Conservation (phyloP, 2,113 vertebrate genomes). For the Cephalopholis sonnerati region DNA sequence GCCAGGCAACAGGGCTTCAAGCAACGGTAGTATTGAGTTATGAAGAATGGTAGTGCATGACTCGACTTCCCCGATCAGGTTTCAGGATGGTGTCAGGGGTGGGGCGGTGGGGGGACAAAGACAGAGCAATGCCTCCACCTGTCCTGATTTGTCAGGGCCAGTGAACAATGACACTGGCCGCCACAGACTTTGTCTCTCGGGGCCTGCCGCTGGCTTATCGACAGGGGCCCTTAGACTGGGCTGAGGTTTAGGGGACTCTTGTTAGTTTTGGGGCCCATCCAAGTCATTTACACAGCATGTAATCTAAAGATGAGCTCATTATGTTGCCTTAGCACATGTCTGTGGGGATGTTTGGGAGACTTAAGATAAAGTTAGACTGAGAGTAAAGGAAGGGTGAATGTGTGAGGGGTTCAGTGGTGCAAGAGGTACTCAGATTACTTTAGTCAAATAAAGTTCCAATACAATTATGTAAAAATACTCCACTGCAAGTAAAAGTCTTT, state of each 20-base stretch:
- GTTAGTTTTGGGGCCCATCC: constrained; percentile 61
- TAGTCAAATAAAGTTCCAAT: not conserved
- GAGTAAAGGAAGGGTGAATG: not conserved
- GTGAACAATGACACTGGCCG: constrained; percentile 60
- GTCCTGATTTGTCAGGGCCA: constrained; percentile 81
- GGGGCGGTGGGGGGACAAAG: constrained; percentile 35
- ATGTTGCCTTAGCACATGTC: constrained; percentile 38
- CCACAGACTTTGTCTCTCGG: constrained; percentile 27
- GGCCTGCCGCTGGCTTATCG: constrained; percentile 28
- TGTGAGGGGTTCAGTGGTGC: not conserved
- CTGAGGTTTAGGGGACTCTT: constrained; percentile 39
- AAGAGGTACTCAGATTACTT: not conserved
- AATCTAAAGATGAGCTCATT: constrained; percentile 55
- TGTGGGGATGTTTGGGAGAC: constrained; percentile 1
- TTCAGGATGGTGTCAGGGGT: constrained; percentile 68
- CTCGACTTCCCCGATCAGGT: constrained; percentile 80
- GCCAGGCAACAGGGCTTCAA: constrained; percentile 75
- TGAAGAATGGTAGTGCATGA: constrained; percentile 77
- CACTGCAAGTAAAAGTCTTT: no score
- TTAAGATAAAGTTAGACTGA: constrained; percentile 9
- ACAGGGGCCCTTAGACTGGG: constrained; percentile 25
- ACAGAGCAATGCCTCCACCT: constrained; percentile 81
- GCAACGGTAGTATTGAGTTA: constrained; percentile 71
- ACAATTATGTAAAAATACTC: not conserved
- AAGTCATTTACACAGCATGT: constrained; percentile 45